Percentiles rank a stretch among this genome's conserved stretches.
These are phyloP conservation scores for Mycogona germanica DNA, from an alignment of 2,888 invertebrate species.

Conservation along the genomic window DNA sequence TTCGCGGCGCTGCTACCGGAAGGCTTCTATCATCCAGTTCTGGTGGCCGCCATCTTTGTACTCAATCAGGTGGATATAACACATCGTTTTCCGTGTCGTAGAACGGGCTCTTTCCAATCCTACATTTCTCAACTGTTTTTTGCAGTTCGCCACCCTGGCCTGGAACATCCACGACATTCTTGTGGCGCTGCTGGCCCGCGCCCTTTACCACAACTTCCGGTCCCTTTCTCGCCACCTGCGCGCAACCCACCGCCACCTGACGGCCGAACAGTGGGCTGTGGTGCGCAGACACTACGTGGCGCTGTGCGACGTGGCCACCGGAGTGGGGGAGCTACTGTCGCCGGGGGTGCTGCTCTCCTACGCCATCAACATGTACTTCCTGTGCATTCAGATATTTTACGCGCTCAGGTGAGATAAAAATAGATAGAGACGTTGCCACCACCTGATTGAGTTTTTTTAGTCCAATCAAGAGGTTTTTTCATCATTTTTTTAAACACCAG, in stretches of 20 bases:
- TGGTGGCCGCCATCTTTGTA: background rate
- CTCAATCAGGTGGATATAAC: too few species aligned
- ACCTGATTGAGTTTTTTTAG: too few species aligned
- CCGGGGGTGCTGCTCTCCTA: slow-evolving; percentile 7
- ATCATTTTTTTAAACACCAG: background rate
- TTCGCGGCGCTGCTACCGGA: background rate
- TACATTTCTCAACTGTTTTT: too few species aligned
- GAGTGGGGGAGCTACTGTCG: background rate
- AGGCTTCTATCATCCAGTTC: background rate
- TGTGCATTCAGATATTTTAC: slow-evolving; percentile 9
- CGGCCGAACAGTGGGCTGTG: background rate
- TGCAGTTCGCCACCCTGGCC: slow-evolving; percentile 5
- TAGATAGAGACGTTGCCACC: too few species aligned
- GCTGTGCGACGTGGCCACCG: slow-evolving; percentile 5
- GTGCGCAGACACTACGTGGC: slow-evolving; percentile 7
- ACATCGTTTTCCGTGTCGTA: too few species aligned
- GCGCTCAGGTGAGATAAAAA: slow-evolving; percentile 6
- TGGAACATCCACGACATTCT: slow-evolving; percentile 13
- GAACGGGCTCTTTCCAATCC: too few species aligned
- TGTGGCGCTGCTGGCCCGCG: background rate
- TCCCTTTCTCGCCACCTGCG: background rate
- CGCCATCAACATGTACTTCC: slow-evolving; percentile 9
- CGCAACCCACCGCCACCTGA: background rate
- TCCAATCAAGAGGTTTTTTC: background rate
- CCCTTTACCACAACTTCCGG: background rate